Conservation (phyloP, 2,888 invertebrate genomes). For the Scaptomyza polygonia region DNA sequence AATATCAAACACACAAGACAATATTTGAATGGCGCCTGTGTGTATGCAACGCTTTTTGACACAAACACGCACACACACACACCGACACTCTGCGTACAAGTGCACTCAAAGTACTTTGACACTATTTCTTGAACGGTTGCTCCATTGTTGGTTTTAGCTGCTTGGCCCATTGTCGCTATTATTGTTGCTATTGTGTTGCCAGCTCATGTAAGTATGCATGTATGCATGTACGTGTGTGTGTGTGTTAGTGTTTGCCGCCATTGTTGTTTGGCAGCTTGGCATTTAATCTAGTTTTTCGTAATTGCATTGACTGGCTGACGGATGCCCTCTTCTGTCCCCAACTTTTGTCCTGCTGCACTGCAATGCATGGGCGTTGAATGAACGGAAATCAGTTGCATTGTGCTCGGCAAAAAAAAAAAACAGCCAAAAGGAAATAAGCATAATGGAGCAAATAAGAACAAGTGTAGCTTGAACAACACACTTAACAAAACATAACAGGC, state of each 20-base stretch:
- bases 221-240: not conserved
- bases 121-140: constrained; percentile 62
- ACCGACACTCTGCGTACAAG: constrained; percentile 34
- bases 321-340: constrained; percentile 37
- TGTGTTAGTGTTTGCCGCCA: constrained; percentile 2
- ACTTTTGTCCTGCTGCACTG: not conserved
- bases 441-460: constrained; percentile 54
- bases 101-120: constrained; percentile 76
- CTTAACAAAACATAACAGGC: constrained; percentile 6
- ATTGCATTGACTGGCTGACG: constrained; percentile 75
- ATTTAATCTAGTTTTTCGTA: constrained; percentile 79
- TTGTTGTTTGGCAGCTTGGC: constrained; percentile 57
- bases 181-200: constrained; percentile 12
- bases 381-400: constrained; percentile 65
- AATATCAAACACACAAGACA: constrained; percentile 1
- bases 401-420: constrained; percentile 46
- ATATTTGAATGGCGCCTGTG: constrained; percentile 61
- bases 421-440: constrained; percentile 62
- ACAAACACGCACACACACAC: not conserved
- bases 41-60: constrained; percentile 64
- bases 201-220: not conserved
- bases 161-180: constrained; percentile 30
- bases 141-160: constrained; percentile 41
- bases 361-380: constrained; percentile 27
- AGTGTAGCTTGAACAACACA: constrained; percentile 21